phyloP scores from a whole-genome alignment of 2,888 invertebrate species.

The Hyppa rectilinea region DNA sequence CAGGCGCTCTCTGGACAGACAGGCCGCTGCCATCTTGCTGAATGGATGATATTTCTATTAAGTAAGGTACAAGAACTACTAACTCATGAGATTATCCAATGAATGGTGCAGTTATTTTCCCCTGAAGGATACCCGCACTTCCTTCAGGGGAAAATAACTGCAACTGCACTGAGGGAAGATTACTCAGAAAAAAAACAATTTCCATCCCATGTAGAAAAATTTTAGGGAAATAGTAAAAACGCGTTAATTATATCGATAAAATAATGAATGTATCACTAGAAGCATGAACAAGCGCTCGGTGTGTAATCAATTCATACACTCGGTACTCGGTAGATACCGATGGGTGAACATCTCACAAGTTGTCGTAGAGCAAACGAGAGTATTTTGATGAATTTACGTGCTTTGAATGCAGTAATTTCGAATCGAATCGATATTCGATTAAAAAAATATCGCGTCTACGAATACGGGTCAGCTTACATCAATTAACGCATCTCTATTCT shows the following conservation, averaged over 20 bases:
- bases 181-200: too few relatives aligned
- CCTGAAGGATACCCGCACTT: too few relatives aligned
- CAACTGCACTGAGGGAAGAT: too few relatives aligned
- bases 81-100: background rate
- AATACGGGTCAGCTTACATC: background rate
- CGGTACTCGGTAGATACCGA: background rate
- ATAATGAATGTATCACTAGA: background rate
- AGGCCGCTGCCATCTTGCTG: background rate
- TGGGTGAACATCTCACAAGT: background rate
- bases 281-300: background rate
- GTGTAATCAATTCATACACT: background rate
- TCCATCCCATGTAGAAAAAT: background rate
- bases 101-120: background rate
- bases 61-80: background rate
- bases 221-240: background rate
- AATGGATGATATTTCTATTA: background rate
- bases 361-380: background rate
- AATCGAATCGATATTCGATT: conserved; percentile 15
- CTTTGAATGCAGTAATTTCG: conserved; percentile 1
- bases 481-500: conserved; percentile 53
- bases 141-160: too few relatives aligned
- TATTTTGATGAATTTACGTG: background rate
- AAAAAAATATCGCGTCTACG: background rate
- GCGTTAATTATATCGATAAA: background rate
- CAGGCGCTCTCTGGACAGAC: background rate